Conservation (phyloP, 2,113 vertebrate species). For the Pleuronectes platessa region DNA sequence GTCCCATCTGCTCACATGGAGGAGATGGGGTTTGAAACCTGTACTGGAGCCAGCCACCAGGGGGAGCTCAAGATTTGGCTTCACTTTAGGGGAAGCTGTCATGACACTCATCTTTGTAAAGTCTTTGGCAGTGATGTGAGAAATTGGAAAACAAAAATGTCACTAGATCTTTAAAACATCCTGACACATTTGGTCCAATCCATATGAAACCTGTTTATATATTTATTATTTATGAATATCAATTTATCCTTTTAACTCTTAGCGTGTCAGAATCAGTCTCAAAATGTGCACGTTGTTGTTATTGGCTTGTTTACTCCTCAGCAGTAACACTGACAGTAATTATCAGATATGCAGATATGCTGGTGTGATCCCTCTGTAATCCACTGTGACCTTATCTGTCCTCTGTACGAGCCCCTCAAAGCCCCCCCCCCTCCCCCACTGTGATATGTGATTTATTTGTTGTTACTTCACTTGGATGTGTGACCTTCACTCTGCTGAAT, state of each 20-base stretch:
- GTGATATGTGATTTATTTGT: neutral
- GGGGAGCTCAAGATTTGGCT: too few species aligned
- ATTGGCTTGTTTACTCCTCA: neutral
- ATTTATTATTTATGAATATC: too few species aligned
- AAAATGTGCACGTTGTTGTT: too few species aligned
- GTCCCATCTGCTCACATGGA: neutral
- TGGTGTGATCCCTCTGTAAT: neutral
- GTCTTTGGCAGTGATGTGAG: too few species aligned
- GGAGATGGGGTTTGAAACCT: neutral
- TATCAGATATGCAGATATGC: neutral
- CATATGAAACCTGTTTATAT: too few species aligned
- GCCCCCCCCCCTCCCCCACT: neutral
- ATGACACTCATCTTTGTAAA: too few species aligned
- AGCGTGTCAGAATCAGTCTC: neutral
- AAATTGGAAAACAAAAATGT: too few species aligned
- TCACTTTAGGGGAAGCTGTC: too few species aligned
- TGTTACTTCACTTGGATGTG: neutral
- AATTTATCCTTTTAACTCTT: neutral
- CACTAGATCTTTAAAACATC: too few species aligned
- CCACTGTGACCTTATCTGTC: neutral
- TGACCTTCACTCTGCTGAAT: constrained; percentile 14
- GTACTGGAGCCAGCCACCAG: neutral
- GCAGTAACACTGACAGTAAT: neutral
- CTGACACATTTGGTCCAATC: too few species aligned
- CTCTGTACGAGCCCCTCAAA: neutral